Base-by-base conservation (phyloP, 2,797 vertebrate genomes). In the Pitangus sulphuratus region DNA sequence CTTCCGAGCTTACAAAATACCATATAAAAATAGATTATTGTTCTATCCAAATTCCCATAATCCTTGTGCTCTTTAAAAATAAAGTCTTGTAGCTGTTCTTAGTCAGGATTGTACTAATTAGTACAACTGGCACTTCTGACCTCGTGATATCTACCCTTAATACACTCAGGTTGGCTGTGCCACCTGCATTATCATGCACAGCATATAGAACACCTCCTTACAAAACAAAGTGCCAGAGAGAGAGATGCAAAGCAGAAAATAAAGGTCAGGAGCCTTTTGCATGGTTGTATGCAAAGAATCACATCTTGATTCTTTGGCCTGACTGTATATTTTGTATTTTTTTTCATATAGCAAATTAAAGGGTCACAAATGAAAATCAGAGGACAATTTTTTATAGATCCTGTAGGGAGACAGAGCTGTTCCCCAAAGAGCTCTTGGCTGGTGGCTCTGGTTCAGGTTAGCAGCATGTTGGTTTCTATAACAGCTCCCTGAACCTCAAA, bases 11-110 rank as follows among this genome's bases (percentile, higher is more conserved):
- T 86, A 93, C 89, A 84, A 78, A 90, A 91, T 64, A 70, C 6
- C 4, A 61, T 90, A 91, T 88, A 95, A 95, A 96, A 95, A 93
- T 95, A 95, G 93, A 90, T 87, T 70, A 93, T 87, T 86, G 90
- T 91, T 84, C 82, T 85, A 60, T 51, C 92, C 86, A 81, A 94
- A 96, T 81, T 92, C 61, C 92, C 62, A 78, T 95, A 93, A 96
- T 96, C 95, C 95, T 91, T 71, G 64, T 85, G 51, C 85, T 95
- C 69, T 65, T 93, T 95, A 95, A 87, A 90, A 89, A 93, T 74
- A 81, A 90, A 94, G 72, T 78, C 84, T 81, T 78, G 89, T 48
- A 86, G 83, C 90, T 84, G 87, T 90, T 85, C 81, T 84, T 91
- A 94, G 95, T 92, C 82, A 94, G 90, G 89, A 82, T 81, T 86